phyloP scores from a whole-genome alignment of 2,888 invertebrate species.

The Cheilosia scutellata region DNA sequence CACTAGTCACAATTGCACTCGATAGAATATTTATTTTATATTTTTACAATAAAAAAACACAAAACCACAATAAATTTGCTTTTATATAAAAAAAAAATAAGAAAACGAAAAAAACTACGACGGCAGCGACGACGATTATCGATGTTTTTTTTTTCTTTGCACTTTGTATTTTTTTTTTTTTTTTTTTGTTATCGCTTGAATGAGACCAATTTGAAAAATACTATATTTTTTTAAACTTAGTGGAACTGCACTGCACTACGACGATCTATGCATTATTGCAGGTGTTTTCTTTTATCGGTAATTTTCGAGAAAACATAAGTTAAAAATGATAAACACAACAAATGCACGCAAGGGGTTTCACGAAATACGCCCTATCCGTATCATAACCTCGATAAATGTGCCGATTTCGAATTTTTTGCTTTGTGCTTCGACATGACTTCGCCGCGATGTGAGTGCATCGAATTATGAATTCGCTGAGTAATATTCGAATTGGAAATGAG shows the following conservation, averaged over 20 bases:
- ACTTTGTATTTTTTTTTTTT: conserved; percentile 22
- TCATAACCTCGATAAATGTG: conserved; percentile 61
- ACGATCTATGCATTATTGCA: conserved; percentile 26
- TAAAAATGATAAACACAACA: conserved; percentile 58
- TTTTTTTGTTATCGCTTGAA: conserved; percentile 45
- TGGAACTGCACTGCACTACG: conserved; percentile 4
- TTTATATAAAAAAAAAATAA: not conserved
- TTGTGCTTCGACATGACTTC: conserved; percentile 12
- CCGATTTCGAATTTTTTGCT: conserved; percentile 44
- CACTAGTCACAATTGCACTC: conserved; percentile 19
- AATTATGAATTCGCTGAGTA: not conserved
- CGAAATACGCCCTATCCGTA: conserved; percentile 57
- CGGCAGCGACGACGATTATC: conserved; percentile 44
- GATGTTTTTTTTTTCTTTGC: conserved; percentile 54
- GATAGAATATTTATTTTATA: conserved; percentile 13
- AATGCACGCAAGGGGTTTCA: conserved; percentile 53
- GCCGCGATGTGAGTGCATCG: conserved; percentile 26
- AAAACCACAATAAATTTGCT: conserved; percentile 18
- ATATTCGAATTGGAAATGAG: conserved; percentile 8
- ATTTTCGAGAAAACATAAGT: conserved; percentile 38
- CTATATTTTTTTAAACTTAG: not conserved
- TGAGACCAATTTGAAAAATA: conserved; percentile 17
- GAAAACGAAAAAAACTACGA: conserved; percentile 14
- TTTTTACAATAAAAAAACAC: conserved; percentile 28
- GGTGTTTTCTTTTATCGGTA: conserved; percentile 18